These are phyloP conservation scores for Lysandra coridon DNA, from an alignment of 2,888 invertebrate genomes.

Conservation along the genomic window DNA sequence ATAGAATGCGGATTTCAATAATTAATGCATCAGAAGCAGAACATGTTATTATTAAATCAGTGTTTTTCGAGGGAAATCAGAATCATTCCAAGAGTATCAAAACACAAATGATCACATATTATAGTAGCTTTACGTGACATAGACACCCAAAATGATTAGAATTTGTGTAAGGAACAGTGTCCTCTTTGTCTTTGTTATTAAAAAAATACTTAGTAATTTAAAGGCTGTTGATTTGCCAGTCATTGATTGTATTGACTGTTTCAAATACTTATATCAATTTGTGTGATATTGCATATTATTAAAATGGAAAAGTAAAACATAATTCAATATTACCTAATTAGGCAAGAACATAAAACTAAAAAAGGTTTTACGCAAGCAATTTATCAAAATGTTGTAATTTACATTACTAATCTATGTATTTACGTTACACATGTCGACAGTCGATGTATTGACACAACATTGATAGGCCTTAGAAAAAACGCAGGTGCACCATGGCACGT, in stretches of 20 bases:
- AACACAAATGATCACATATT: background rate
- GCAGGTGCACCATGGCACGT: slow-evolving; percentile 43
- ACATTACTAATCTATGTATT: background rate
- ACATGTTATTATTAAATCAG: background rate
- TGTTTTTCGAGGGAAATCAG: background rate
- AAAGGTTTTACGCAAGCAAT: background rate
- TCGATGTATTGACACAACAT: background rate
- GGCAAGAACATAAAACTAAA: background rate
- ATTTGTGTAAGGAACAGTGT: too few species aligned
- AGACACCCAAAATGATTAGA: too few species aligned
- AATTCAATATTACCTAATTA: background rate
- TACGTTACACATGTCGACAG: slow-evolving; percentile 19
- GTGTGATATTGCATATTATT: background rate
- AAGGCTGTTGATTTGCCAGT: background rate
- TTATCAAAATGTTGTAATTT: slow-evolving; percentile 11
- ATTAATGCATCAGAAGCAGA: background rate
- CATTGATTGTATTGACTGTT: too few species aligned
- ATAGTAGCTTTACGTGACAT: too few species aligned
- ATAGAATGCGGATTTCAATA: slow-evolving; percentile 9
- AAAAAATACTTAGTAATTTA: background rate
- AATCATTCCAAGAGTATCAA: background rate
- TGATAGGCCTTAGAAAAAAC: slow-evolving; percentile 39
- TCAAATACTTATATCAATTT: background rate
- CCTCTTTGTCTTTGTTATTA: too few species aligned
- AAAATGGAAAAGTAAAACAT: background rate